These are phyloP conservation scores for Drosophila paulistorum DNA, from an alignment of 1,140 invertebrate genomes.

Conservation along the genomic window DNA sequence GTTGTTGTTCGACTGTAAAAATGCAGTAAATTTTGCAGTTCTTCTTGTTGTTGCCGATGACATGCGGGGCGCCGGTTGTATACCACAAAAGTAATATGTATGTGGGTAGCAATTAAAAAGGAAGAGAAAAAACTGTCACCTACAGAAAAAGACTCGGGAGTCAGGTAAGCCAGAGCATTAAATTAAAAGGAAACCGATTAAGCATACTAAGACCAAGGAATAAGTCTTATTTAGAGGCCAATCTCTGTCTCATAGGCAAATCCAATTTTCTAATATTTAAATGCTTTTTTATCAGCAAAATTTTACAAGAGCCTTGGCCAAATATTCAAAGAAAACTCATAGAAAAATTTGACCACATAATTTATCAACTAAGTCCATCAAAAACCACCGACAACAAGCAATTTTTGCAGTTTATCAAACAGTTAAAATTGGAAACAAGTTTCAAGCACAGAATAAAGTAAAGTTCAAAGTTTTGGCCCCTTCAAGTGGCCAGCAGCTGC, in stretches of 20 bases:
- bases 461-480: neutral
- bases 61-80: constrained; percentile 62
- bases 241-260: no score
- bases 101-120: neutral
- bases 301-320: no score
- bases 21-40: constrained; percentile 60
- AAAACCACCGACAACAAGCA: neutral
- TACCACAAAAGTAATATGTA: constrained; percentile 12
- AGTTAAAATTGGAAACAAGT: neutral
- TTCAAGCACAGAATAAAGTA: neutral
- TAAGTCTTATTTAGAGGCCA: no score
- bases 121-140: neutral
- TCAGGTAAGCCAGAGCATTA: neutral
- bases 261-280: no score
- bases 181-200: neutral
- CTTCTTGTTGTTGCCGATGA: constrained; percentile 30
- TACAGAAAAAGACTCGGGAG: neutral
- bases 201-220: neutral
- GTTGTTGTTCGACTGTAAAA: constrained; percentile 58
- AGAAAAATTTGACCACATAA: neutral
- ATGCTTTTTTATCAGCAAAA: no score
- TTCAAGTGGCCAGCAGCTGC: constrained; percentile 6
- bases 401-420: neutral
- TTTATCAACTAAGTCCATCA: neutral
- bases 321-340: no score